phyloP scores from a whole-genome alignment of 2,888 invertebrate species.

The Yponomeuta evonymella region DNA sequence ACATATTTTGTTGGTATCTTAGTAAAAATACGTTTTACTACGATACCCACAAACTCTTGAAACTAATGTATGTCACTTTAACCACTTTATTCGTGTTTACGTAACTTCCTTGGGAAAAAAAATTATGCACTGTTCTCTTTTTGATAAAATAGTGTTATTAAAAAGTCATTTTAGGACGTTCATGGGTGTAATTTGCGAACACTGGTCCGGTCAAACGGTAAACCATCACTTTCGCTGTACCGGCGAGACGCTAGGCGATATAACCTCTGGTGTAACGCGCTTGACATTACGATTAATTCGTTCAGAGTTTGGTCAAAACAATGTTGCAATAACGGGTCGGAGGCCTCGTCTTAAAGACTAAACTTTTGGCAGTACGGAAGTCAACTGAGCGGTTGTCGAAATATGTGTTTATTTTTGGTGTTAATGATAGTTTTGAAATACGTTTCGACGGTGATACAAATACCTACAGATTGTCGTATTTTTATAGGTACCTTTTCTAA shows the following conservation, averaged over 20 bases:
- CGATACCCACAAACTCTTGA: neutral
- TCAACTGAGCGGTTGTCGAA: neutral
- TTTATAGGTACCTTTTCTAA: no score
- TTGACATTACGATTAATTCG: neutral
- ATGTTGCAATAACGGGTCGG: neutral
- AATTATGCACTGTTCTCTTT: neutral
- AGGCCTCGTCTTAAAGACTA: neutral
- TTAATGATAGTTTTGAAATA: neutral
- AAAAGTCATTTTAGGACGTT: conserved; percentile 39
- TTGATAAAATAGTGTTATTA: conserved; percentile 35
- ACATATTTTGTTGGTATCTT: neutral
- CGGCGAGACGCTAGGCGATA: conserved; percentile 33
- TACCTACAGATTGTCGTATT: no score
- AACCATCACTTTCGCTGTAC: conserved; percentile 50
- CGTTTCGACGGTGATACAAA: no score
- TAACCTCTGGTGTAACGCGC: conserved; percentile 32
- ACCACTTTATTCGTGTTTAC: neutral
- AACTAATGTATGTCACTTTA: neutral
- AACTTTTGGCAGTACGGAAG: neutral
- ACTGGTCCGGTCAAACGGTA: conserved; percentile 35
- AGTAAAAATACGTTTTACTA: no score
- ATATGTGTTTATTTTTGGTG: neutral
- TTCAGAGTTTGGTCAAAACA: neutral
- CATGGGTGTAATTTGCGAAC: conserved; percentile 31
- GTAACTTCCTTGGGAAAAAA: conserved; percentile 1